These are phyloP conservation scores for Idris sp. DNA, from an alignment of 1,140 invertebrate species.

Conservation along the genomic window DNA sequence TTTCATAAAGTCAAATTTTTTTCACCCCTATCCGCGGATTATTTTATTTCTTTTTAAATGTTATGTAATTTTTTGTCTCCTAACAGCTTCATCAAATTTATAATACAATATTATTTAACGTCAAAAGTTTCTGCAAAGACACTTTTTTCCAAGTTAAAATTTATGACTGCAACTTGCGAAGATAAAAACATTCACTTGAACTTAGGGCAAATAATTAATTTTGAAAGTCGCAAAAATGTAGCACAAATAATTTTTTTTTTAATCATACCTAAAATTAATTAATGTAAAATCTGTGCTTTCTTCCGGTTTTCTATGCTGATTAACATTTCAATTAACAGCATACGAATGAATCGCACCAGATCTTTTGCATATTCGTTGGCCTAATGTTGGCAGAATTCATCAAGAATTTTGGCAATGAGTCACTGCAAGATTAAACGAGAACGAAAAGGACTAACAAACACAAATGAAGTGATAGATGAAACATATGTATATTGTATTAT, in stretches of 20 bases:
- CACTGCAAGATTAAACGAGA: slow-evolving; percentile 22
- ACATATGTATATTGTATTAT: too few relatives aligned
- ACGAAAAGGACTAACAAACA: slow-evolving; percentile 22
- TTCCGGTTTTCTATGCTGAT: slow-evolving; percentile 5
- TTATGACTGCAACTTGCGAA: too few relatives aligned
- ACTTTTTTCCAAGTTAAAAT: too few relatives aligned
- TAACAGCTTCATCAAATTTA: too few relatives aligned
- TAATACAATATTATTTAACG: too few relatives aligned
- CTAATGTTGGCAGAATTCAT: slow-evolving; percentile 28
- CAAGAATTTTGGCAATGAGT: slow-evolving; percentile 32
- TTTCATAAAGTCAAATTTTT: too few relatives aligned
- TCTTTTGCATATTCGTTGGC: slow-evolving; percentile 15
- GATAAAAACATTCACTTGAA: background rate
- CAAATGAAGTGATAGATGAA: too few relatives aligned
- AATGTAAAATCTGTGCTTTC: slow-evolving; percentile 1
- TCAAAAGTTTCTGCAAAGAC: too few relatives aligned
- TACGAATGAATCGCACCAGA: slow-evolving; percentile 13
- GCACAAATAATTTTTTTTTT: background rate
- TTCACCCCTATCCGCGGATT: too few relatives aligned
- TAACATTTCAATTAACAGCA: slow-evolving; percentile 45
- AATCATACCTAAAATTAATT: slow-evolving; percentile 7
- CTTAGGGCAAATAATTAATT: slow-evolving; percentile 3
- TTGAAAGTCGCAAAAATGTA: background rate
- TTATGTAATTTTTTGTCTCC: too few relatives aligned
- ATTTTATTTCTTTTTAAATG: too few relatives aligned